Evolutionary conservation across 1,140 invertebrate genomes (phyloP).

Genomic region (Asbolus verrucosus): DNA sequence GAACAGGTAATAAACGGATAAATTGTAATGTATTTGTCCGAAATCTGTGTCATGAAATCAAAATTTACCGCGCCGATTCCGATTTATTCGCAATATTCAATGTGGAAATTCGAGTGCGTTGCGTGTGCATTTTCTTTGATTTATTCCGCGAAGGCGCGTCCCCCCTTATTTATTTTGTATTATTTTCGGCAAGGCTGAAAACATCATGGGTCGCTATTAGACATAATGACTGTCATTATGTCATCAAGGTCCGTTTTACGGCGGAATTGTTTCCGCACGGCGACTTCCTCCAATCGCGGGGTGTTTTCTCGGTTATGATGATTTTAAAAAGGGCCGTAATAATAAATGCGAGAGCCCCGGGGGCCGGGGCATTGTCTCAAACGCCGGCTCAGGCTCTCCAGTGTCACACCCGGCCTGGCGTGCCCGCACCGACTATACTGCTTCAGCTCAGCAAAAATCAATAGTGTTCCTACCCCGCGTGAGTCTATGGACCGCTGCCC

Average conservation of each 20-base stretch:
- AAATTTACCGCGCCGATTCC: neutral
- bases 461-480: constrained; percentile 42
- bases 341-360: constrained; percentile 27
- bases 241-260: constrained; percentile 20
- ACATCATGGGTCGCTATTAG: constrained; percentile 1
- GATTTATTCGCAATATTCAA: constrained; percentile 8
- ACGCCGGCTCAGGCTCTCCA: constrained; percentile 26
- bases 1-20: constrained; percentile 32
- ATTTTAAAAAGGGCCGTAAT: constrained; percentile 7
- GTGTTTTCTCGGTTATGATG: constrained; percentile 20
- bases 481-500: constrained; percentile 39
- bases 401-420: constrained; percentile 43
- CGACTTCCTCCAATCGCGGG: neutral
- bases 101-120: neutral
- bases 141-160: too few relatives aligned
- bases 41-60: constrained; percentile 18
- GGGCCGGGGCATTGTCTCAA: constrained; percentile 41
- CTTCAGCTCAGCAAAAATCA: constrained; percentile 39
- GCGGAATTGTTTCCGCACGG: neutral
- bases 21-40: constrained; percentile 24
- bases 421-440: constrained; percentile 37
- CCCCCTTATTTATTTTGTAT: neutral
- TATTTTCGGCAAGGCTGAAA: constrained; percentile 10
- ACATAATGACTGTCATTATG: constrained; percentile 17
- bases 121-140: too few relatives aligned